Conservation (phyloP, 2,113 vertebrate genomes). For the Engystomops pustulosus region DNA sequence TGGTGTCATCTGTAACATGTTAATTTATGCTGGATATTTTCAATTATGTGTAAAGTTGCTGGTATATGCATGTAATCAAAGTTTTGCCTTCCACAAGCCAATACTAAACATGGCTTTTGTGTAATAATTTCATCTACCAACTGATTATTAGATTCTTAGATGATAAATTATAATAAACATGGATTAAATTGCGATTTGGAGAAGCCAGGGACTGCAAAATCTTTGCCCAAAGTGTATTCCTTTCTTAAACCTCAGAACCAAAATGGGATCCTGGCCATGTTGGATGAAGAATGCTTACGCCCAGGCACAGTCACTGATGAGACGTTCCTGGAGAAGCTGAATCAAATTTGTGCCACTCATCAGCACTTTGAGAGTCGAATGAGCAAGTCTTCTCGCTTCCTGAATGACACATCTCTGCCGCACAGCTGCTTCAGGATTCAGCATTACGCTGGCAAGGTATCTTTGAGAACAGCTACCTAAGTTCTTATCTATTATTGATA, state of each 20-base stretch:
- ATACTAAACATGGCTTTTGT: no score
- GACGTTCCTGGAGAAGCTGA: conserved; percentile 96
- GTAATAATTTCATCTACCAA: no score
- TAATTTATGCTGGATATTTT: no score
- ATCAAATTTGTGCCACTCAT: conserved; percentile 93
- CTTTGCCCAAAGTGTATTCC: no score
- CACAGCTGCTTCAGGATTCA: conserved; percentile 97
- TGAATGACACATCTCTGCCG: conserved; percentile 91
- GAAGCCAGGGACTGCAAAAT: no score
- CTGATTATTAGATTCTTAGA: no score
- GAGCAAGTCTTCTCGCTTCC: conserved; percentile 94
- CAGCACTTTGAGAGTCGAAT: conserved; percentile 96
- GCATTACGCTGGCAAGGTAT: conserved; percentile 96
- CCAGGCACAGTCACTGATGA: conserved; percentile 94
- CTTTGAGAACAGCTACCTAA: neutral
- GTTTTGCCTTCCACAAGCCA: no score
- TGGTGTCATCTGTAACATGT: no score
- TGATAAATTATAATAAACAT: no score
- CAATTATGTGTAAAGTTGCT: no score
- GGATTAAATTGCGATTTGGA: no score
- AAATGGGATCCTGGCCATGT: conserved; percentile 96
- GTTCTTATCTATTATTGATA: neutral
- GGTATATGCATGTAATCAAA: no score
- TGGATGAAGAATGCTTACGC: conserved; percentile 95
- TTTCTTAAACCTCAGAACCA: conserved; percentile 72